Conservation (phyloP, 2,797 vertebrate species). For the Sebastes hopkinsi region DNA sequence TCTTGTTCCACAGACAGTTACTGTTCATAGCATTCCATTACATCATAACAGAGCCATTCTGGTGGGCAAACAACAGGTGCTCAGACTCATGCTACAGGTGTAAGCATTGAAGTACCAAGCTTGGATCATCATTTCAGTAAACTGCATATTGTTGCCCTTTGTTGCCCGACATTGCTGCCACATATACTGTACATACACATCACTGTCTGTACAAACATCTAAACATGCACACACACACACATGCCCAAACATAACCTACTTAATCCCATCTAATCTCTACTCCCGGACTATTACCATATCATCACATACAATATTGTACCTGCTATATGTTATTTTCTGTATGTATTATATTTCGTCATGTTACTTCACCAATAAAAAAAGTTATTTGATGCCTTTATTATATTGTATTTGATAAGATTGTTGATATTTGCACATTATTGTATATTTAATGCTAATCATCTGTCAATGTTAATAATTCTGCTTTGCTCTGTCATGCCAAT, state of each 20-base stretch:
- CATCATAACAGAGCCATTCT: slow-evolving; percentile 28
- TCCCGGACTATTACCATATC: neutral
- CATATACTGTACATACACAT: neutral
- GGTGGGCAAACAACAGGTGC: slow-evolving; percentile 57
- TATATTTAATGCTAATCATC: neutral
- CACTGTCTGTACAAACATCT: neutral
- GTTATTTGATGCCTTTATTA: neutral
- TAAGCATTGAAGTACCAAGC: neutral
- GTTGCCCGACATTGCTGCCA: neutral
- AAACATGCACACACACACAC: neutral
- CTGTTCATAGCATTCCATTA: slow-evolving; percentile 55
- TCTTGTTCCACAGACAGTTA: slow-evolving; percentile 47
- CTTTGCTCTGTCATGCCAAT: neutral
- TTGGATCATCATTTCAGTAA: slow-evolving; percentile 8
- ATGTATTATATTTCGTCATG: too few species aligned
- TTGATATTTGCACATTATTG: neutral
- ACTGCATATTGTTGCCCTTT: neutral
- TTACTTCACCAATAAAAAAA: too few species aligned
- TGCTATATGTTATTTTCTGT: too few species aligned
- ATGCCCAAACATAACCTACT: neutral
- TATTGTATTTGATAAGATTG: neutral
- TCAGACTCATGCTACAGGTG: slow-evolving; percentile 32
- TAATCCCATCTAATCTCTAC: neutral
- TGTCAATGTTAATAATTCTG: neutral
- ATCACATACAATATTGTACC: neutral